Evolutionary conservation across 2,888 invertebrate genomes (phyloP), one percentile per base, ranked within the genome.

Genomic region (Chrysina gloriosa): DNA sequence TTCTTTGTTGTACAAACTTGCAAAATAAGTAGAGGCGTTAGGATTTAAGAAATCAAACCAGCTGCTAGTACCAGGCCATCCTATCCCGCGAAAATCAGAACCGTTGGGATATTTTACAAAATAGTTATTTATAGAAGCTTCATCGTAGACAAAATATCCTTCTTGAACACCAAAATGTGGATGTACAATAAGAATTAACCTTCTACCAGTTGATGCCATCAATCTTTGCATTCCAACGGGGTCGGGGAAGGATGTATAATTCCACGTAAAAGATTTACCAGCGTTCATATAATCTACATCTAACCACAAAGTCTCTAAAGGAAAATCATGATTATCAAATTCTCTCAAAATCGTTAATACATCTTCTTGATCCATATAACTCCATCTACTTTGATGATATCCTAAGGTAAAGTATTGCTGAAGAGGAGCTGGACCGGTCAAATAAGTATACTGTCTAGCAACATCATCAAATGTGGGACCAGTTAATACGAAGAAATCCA

Each of bases 201-300:
- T 96, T 31, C 98, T 89, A 0, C 96, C 95, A 77, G 92, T 90
- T 0, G 90, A 88, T 0, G 94, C 92, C 1, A 98, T 83, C 81
- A 96, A 95, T 58, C 90, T 88, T 0, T 96, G 89, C 96, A 98
- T 96, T 7, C 91, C 91, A 2, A 89, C 73, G 0, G 97, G 93
- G 76, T 93, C 86, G 0, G 92, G 85, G 84, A 98, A 99, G 81
- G 94, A 95, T 64, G 89, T 86, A 0, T 86, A 82, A 81, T 98
- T 97, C 98, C 98, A 99, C 0, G 98, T 98, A 84, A 99, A 98
- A 82, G 98, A 94, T 89, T 93, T 94, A 84, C 97, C 97, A 61
- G 89, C 89, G 81, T 98, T 94, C 0, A 98, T 97, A 81, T 99
- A 96, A 81, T 99, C 98, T 80, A 98, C 97, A 83, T 99, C 99